Base-by-base conservation (phyloP, 2,888 invertebrate genomes). In the Diaphora mendica region DNA sequence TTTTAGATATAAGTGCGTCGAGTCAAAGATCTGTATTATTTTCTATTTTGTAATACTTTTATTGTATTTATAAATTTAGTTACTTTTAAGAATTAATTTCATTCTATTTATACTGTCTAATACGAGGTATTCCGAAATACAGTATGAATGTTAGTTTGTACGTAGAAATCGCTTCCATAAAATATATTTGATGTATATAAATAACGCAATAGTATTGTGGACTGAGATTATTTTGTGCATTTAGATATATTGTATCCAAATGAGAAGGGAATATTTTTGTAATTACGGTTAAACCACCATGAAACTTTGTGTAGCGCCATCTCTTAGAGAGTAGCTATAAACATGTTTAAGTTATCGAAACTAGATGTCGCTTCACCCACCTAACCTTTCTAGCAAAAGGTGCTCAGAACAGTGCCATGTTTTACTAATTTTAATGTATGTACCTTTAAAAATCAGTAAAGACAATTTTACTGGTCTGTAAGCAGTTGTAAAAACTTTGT, bases 21-120 rank as follows among this genome's bases (percentile, higher is more conserved):
- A 95, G 95, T 95, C 95, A 95, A 94, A 95, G 95, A 95, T 95
- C 95, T 95, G 95, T 95, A 95, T 95, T 95, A 95, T 95, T 94
- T 94, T 93, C 90, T 95, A 95, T 94, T 94, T 95, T 95, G 92
- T 95, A 95, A 92, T 94, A 93, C 92, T 91, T 95, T 94, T 94
- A 94, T 90, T 93, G 90, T 93, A 94, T 95, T 94, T 92, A 92
- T 84, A 91, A 89, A 87, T 83, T 86, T 92, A 91, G 88, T 83
- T 88, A 88, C 79, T 82, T 80, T 80, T 93, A 93, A 93, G 92
- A 84, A 89, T 91, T 91, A 87, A 90, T 86, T 83, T 85, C 83
- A 80, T 81, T 82, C 44, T 84, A 95, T 95, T 93, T 94, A 94
- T 94, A 92, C 91, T 93, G 93, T 94, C 90, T 92, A 92, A 94